phyloP scores from a whole-genome alignment of 2,888 invertebrate genomes.

The Alcis repandata region DNA sequence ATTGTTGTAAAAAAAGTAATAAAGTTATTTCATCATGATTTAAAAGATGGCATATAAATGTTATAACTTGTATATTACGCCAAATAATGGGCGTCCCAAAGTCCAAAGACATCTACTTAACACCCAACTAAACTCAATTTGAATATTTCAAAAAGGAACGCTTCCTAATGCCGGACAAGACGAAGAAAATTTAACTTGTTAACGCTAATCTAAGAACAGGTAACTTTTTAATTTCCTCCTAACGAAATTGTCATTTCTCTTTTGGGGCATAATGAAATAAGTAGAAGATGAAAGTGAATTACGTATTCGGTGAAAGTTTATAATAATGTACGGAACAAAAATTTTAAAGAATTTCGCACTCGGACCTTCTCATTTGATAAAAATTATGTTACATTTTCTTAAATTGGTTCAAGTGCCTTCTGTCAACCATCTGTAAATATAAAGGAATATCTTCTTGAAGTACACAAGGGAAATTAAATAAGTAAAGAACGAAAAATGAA shows the following conservation, averaged over 20 bases:
- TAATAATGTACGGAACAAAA: slow-evolving; percentile 22
- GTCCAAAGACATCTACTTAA: slow-evolving; percentile 57
- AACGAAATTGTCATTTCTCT: slow-evolving; percentile 78
- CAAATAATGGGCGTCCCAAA: slow-evolving; percentile 39
- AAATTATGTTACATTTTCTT: neutral
- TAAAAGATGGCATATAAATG: no score
- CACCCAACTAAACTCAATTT: slow-evolving; percentile 64
- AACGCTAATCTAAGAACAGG: slow-evolving; percentile 76
- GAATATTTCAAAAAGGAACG: slow-evolving; percentile 64
- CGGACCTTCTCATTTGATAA: neutral
- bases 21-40: no score
- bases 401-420: no score
- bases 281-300: slow-evolving; percentile 55
- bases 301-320: slow-evolving; percentile 29
- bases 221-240: slow-evolving; percentile 79
- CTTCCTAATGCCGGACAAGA: slow-evolving; percentile 65
- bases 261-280: slow-evolving; percentile 78
- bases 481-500: no score
- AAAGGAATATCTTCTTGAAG: neutral
- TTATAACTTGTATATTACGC: neutral
- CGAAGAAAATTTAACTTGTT: slow-evolving; percentile 77
- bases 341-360: slow-evolving; percentile 9
- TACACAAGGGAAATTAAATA: no score
- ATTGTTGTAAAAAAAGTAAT: no score
- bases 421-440: no score